phyloP scores from a whole-genome alignment of 2,113 vertebrate species.

The Ceyx melanurus region DNA sequence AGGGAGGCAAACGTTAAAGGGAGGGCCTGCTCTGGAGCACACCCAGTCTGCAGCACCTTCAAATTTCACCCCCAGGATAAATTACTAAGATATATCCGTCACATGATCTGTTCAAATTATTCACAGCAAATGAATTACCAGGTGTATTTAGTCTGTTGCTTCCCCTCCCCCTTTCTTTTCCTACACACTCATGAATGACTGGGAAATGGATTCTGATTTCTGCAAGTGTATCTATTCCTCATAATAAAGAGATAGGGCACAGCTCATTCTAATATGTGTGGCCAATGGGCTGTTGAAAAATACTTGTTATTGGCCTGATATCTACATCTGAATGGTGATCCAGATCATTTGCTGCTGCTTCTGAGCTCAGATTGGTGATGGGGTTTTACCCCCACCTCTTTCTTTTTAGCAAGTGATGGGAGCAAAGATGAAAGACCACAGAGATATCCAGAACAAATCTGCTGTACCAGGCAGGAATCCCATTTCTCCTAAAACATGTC shows the following conservation, averaged over 20 bases:
- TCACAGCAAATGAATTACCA: constrained; percentile 64
- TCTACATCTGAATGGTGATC: not conserved
- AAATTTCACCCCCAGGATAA: constrained; percentile 46
- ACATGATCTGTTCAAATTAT: constrained; percentile 43
- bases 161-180: not conserved
- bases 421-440: not conserved
- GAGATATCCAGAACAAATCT: accelerated
- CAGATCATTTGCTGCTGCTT: not conserved
- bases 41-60: constrained; percentile 57
- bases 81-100: constrained; percentile 51
- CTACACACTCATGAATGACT: constrained; percentile 20
- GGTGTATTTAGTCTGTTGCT: constrained; percentile 47
- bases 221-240: constrained; percentile 53
- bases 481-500: not conserved
- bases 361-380: accelerated
- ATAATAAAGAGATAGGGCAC: not conserved
- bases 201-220: constrained; percentile 48
- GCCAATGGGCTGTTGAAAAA: not conserved
- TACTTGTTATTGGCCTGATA: not conserved
- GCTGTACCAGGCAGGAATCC: not conserved
- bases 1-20: constrained; percentile 5
- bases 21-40: constrained; percentile 5
- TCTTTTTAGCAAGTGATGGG: not conserved
- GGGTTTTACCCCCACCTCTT: not conserved
- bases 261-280: not conserved